Base-by-base conservation (phyloP, 2,888 invertebrate species). In the Patella depressa region DNA sequence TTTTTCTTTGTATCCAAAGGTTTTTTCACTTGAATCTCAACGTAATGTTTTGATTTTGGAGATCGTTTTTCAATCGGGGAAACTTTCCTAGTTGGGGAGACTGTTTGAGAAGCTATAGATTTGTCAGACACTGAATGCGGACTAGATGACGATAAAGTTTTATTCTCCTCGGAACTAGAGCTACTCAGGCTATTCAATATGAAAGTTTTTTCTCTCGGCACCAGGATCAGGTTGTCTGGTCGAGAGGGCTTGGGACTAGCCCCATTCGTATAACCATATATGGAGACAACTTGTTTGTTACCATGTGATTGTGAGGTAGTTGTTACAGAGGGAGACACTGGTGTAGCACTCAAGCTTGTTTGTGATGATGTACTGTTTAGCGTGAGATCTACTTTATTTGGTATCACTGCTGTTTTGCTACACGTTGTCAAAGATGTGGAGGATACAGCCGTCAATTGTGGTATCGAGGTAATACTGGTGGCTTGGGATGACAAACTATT, bases 151-250 rank as follows among this genome's bases (percentile, higher is more conserved):
- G 73, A 55, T 15, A 77, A 78, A 70, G 78, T 83, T 14, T 80
- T 75, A 19, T 80, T 77, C 45, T 82, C 82, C 45, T 82, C 82
- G 11, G 65, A 65, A 14, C 65, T 65, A 24, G 65, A 24, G 17
- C 85, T 83, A 77, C 87, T 81, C 53, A 81, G 86, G 70, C 85
- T 85, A 78, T 86, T 85, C 72, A 85, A 85, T 65, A 83, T 75
- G 72, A 84, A 86, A 57, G 83, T 82, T 77, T 86, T 87, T 29
- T 88, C 88, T 73, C 84, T 83, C 53, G 87, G 84, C 34, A 84
- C 85, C 24, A 88, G 79, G 71, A 88, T 85, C 24, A 88, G 78
- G 71, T 83, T 80, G 24, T 80, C 82, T 29, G 84, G 80, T 12
- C 84, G 34, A 15, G 19, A 24, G 5, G 24, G 19, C 24, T 65